phyloP scores from a whole-genome alignment of 2,113 vertebrate species.

The Morone saxatilis region DNA sequence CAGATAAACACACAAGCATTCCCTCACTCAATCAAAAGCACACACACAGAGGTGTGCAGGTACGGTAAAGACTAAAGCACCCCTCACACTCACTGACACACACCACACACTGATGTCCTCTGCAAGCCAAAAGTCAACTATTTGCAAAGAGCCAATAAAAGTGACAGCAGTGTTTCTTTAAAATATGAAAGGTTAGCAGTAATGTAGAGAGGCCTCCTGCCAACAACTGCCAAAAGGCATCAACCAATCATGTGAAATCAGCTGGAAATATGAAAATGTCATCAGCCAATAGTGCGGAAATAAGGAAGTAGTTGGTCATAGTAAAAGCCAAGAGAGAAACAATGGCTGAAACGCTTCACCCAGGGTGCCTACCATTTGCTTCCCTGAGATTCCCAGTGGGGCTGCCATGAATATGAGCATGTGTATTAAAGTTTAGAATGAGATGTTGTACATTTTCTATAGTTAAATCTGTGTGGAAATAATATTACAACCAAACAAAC shows the following conservation, averaged over 20 bases:
- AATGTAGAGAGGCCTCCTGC: constrained; percentile 15
- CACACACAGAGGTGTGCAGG: neutral
- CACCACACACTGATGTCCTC: constrained; percentile 5
- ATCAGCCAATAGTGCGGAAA: constrained; percentile 35
- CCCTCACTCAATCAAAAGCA: constrained; percentile 2
- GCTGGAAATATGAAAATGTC: constrained; percentile 56
- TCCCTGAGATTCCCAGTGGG: neutral
- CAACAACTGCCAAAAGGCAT: constrained; percentile 38
- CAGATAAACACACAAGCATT: constrained; percentile 27
- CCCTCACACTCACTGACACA: neutral
- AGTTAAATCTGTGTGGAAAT: neutral
- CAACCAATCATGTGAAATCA: constrained; percentile 57
- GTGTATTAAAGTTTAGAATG: too few species aligned
- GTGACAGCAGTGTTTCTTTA: constrained; percentile 33
- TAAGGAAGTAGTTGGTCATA: constrained; percentile 12
- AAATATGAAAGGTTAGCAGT: constrained; percentile 56
- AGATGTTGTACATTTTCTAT: neutral
- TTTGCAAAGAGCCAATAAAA: constrained; percentile 46
- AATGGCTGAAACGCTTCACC: neutral
- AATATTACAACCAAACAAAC: neutral
- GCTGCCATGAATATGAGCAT: too few species aligned
- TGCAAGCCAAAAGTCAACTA: constrained; percentile 45
- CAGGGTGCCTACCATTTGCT: neutral
- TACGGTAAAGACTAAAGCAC: neutral
- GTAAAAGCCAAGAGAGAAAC: constrained; percentile 1